phyloP scores from a whole-genome alignment of 92 coral and sea anemone species.

The Anthopleura xanthogrammica region DNA sequence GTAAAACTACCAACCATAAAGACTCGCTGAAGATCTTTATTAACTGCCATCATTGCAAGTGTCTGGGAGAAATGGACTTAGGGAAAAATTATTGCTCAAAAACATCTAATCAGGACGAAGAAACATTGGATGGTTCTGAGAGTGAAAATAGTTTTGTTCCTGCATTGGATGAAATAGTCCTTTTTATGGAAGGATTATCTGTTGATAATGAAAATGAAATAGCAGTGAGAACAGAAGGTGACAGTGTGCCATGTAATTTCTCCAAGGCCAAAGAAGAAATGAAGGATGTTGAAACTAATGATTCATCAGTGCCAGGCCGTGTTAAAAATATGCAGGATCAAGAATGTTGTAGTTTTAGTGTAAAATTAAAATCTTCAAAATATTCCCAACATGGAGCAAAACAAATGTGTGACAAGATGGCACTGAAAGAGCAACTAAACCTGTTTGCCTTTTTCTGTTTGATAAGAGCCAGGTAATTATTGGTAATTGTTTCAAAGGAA shows the following conservation, averaged over 20 bases:
- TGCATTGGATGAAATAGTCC: neutral
- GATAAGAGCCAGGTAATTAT: conserved; percentile 21
- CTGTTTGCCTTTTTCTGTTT: conserved; percentile 32
- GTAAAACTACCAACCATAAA: conserved; percentile 2
- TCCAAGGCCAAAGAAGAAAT: neutral
- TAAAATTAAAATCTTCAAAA: neutral
- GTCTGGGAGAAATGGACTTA: neutral
- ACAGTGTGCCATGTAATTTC: neutral
- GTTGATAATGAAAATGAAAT: neutral
- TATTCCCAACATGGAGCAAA: neutral
- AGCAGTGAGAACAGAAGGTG: neutral
- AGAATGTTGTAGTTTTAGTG: neutral
- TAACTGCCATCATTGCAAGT: conserved; percentile 17
- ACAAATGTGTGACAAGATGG: neutral
- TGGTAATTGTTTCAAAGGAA: too few species aligned
- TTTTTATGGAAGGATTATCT: neutral
- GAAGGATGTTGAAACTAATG: neutral
- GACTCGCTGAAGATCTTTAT: conserved; percentile 10
- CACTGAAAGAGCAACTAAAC: neutral
- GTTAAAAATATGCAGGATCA: neutral
- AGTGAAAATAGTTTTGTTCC: neutral
- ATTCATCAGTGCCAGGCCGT: neutral
- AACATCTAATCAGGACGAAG: too few species aligned
- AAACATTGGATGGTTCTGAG: neutral
- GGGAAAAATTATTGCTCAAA: neutral